Base-by-base conservation (phyloP, 2,797 vertebrate genomes). In the Scolopax bukidnonensis region DNA sequence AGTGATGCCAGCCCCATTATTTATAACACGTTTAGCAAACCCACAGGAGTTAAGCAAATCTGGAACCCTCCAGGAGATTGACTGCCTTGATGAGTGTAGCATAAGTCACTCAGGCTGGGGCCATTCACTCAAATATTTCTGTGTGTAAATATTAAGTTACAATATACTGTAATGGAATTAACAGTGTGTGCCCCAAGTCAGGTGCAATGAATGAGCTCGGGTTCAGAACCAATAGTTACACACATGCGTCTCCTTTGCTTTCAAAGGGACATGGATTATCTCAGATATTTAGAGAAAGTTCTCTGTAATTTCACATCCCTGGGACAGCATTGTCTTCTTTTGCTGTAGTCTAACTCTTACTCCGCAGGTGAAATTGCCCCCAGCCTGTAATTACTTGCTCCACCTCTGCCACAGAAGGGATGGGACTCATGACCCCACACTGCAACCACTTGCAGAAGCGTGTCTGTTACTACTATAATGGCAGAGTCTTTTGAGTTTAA, bases 91-190 rank as follows among this genome's bases (percentile, higher is more conserved):
- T 96, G 93, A 96, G 81, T 91, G 91, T 89, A 96, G 77, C 92
- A 96, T 97, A 94, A 96, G 87, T 96, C 76, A 94, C 85, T 38
- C 67, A 88, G 82, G 79, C 84, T 83, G 93, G 96, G 89, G 53
- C 89, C 64, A 74, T 93, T 94, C 23, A 15, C 82, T 95, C 74
- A 95, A 83, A 93, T 88, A 96, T 97, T 97, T 97, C 90, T 64
- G 0, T 95, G 84, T 87, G 88, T 81, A 97, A 96, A 96, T 96
- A 96, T 97, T 94, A 78, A 81, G 79, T 97, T 97, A 96, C 93
- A 93, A 30, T 88, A 51, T 63, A 63, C 32, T 54, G 84, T 97
- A 96, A 97, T 97, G 94, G 95, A 95, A 95, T 87, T 96, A 94
- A 92, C 94, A 95, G 96, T 85, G 84, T 41, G 73, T 77, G 71